These are phyloP conservation scores for Cryptosula pallasiana DNA, from an alignment of 2,888 invertebrate species.

Conservation along the genomic window DNA sequence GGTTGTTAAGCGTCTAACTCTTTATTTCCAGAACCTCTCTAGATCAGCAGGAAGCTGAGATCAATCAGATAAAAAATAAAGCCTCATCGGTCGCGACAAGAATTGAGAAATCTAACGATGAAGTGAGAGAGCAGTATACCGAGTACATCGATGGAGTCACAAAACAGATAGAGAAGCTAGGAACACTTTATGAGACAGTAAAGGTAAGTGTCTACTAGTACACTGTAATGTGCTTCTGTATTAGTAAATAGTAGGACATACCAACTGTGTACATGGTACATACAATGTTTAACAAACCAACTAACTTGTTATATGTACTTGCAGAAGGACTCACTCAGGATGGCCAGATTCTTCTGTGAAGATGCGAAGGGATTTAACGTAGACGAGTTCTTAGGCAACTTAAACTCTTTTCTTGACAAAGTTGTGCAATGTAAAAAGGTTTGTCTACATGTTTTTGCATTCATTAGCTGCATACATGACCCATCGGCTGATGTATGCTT, in stretches of 20 bases:
- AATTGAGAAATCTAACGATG: constrained; percentile 70
- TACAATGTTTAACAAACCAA: no score
- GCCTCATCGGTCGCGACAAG: constrained; percentile 75
- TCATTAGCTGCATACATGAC: no score
- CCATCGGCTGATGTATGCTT: no score
- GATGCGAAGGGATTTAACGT: constrained; percentile 81
- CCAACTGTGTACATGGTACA: no score
- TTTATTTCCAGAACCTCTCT: constrained; percentile 68
- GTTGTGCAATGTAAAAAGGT: constrained; percentile 53
- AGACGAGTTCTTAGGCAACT: constrained; percentile 86
- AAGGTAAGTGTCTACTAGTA: no score
- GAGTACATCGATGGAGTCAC: constrained; percentile 71
- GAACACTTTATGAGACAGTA: not conserved
- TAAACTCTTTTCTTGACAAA: constrained; percentile 75
- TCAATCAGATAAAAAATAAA: constrained; percentile 71
- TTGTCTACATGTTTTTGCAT: no score
- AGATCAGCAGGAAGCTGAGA: constrained; percentile 82
- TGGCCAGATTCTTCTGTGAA: constrained; percentile 91
- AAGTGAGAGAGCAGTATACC: constrained; percentile 80
- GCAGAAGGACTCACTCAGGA: constrained; percentile 55
- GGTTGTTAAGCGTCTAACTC: no score
- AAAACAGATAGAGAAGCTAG: not conserved
- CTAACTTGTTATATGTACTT: no score
- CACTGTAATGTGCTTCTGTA: no score
- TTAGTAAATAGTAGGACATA: no score